These are phyloP conservation scores for Tursiops truncatus DNA, from an alignment of 2,113 vertebrate genomes.

Conservation along the genomic window DNA sequence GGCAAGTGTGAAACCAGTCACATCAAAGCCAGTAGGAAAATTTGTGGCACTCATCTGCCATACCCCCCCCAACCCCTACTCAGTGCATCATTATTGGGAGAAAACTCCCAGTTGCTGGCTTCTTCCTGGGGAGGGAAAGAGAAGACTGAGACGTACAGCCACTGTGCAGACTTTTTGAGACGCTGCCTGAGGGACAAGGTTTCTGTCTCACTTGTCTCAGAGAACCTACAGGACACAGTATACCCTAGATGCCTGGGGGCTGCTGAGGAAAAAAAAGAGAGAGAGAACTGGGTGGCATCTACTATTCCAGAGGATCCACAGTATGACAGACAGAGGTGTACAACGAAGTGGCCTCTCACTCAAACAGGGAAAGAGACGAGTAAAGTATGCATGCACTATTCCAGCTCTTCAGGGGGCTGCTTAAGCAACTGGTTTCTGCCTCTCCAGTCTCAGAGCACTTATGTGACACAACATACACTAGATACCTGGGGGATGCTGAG, in stretches of 20 bases:
- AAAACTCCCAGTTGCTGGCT: neutral
- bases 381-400: neutral
- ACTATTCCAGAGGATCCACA: neutral
- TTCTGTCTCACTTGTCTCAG: neutral
- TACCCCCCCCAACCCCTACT: neutral
- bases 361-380: neutral
- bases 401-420: neutral
- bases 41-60: neutral
- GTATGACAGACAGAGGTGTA: neutral
- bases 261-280: neutral
- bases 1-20: neutral
- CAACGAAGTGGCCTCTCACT: neutral
- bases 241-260: neutral
- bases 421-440: neutral
- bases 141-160: neutral
- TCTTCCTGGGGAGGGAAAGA: neutral
- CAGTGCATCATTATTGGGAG: neutral
- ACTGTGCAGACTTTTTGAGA: neutral
- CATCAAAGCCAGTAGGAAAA: neutral
- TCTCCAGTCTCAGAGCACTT: neutral
- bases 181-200: neutral
- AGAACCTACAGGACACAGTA: neutral
- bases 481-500: neutral
- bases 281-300: neutral
- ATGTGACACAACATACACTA: neutral